These are phyloP conservation scores for Onchidella celtica DNA, from an alignment of 2,888 invertebrate genomes.

Conservation along the genomic window DNA sequence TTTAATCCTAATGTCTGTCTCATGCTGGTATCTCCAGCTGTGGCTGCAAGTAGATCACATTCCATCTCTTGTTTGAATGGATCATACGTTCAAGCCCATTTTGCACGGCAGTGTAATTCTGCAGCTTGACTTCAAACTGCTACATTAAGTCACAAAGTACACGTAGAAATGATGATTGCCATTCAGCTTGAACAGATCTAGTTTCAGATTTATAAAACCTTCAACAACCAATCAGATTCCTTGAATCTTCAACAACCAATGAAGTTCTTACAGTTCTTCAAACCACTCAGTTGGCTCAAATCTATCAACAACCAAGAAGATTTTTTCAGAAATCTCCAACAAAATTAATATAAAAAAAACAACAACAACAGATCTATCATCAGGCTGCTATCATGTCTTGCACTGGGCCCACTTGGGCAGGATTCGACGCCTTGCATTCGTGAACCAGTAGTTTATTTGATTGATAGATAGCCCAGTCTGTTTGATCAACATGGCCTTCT, in stretches of 20 bases:
- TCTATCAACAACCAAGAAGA: neutral
- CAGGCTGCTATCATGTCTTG: conserved; percentile 57
- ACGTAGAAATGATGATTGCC: too few relatives aligned
- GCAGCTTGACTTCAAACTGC: too few relatives aligned
- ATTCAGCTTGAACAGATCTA: too few relatives aligned
- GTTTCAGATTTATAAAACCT: too few relatives aligned
- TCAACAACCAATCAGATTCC: neutral
- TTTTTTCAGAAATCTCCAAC: neutral
- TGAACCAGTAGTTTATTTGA: conserved; percentile 81
- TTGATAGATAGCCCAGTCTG: conserved; percentile 79
- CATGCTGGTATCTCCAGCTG: too few relatives aligned
- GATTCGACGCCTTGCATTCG: conserved; percentile 79
- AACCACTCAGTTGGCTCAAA: too few relatives aligned
- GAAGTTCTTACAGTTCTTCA: neutral
- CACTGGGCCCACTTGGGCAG: conserved; percentile 79
- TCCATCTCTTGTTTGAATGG: too few relatives aligned
- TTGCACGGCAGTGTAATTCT: too few relatives aligned
- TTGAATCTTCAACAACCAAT: neutral
- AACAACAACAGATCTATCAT: neutral
- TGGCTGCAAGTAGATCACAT: too few relatives aligned
- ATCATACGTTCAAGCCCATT: too few relatives aligned
- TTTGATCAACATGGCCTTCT: conserved; percentile 79
- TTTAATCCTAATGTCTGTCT: too few relatives aligned
- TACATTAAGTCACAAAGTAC: too few relatives aligned
- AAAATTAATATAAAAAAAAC: neutral